These are phyloP conservation scores for Numida meleagris DNA, from an alignment of 2,113 vertebrate genomes.

Conservation along the genomic window DNA sequence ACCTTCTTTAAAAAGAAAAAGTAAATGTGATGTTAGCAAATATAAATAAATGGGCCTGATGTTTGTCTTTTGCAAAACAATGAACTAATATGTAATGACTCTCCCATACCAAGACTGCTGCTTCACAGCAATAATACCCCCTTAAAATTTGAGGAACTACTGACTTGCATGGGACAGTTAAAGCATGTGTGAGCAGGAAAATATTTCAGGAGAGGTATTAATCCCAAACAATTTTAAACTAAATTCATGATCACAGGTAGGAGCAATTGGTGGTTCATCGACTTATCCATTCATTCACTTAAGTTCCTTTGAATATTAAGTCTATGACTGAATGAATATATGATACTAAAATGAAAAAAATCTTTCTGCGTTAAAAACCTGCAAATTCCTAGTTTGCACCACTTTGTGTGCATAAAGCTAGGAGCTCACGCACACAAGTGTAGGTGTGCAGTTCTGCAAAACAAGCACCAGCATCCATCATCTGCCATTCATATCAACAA, in stretches of 20 bases:
- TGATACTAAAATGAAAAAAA: neutral
- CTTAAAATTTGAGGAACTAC: neutral
- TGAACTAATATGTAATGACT: neutral
- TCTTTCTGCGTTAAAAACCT: neutral
- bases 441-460: neutral
- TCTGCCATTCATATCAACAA: neutral
- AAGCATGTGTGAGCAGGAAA: neutral
- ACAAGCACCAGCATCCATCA: neutral
- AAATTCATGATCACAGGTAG: neutral
- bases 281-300: neutral
- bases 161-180: neutral
- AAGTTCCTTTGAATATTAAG: neutral
- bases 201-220: neutral
- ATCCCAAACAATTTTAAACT: neutral
- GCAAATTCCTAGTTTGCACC: neutral
- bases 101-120: neutral
- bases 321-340: neutral
- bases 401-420: neutral
- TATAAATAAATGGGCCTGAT: neutral
- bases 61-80: neutral
- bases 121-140: neutral
- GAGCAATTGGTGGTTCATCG: neutral
- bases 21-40: neutral
- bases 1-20: neutral
- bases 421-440: neutral